Evolutionary conservation across 2,113 vertebrate species (phyloP).

Genomic region (Cebidichthys violaceus): DNA sequence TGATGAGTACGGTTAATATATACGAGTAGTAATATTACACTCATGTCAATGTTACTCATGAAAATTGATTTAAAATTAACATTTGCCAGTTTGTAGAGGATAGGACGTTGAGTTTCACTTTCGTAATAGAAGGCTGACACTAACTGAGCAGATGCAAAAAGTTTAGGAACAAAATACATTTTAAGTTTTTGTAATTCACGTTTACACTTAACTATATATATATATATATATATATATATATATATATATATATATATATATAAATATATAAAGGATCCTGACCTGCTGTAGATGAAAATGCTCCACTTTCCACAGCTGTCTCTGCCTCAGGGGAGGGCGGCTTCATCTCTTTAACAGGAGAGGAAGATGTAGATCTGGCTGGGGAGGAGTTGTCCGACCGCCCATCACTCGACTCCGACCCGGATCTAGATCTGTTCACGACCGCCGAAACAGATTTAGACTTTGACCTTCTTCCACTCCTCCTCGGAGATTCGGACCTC

Average conservation of each 20-base stretch:
- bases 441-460: constrained; percentile 74
- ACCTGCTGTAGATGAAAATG: constrained; percentile 43
- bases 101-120: background rate
- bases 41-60: background rate
- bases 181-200: background rate
- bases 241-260: no score
- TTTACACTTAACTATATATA: background rate
- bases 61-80: background rate
- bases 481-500: constrained; percentile 77
- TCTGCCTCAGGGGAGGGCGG: constrained; percentile 34
- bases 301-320: constrained; percentile 42
- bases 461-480: constrained; percentile 72
- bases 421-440: constrained; percentile 69
- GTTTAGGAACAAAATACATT: background rate
- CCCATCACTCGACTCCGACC: constrained; percentile 75
- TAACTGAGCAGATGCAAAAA: background rate
- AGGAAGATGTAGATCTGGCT: constrained; percentile 66
- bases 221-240: no score
- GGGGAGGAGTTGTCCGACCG: constrained; percentile 75
- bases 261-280: no score
- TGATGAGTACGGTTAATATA: background rate
- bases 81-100: background rate
- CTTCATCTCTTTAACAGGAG: constrained; percentile 66
- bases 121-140: background rate
- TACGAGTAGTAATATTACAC: background rate